A percentile compares a stretch with the other conserved stretches of the same genome.
These are phyloP conservation scores for Pseudomugil gertrudae DNA, from an alignment of 2,797 vertebrate species.

Conservation along the genomic window DNA sequence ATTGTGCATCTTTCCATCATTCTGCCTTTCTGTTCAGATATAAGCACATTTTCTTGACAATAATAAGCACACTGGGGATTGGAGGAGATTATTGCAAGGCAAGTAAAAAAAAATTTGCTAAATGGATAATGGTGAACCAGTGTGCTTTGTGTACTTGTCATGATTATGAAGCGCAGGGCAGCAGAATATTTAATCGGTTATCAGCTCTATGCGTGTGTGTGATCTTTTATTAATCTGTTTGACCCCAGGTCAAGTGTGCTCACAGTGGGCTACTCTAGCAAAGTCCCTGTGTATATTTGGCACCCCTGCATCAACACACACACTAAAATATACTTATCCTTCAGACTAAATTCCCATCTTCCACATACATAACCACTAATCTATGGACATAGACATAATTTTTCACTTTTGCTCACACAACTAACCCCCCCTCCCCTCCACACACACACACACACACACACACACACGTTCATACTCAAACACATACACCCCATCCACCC, in stretches of 20 bases:
- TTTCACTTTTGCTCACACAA: constrained; percentile 42
- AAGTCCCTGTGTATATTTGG: constrained; percentile 88
- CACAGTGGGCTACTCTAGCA: constrained; percentile 89
- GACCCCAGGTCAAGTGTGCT: constrained; percentile 92
- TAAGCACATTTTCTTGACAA: constrained; percentile 76
- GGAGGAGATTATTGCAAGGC: constrained; percentile 76
- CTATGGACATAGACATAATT: constrained; percentile 53
- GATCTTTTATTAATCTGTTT: constrained; percentile 97
- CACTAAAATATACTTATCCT: constrained; percentile 39
- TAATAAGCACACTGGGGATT: constrained; percentile 79
- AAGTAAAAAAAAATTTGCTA: constrained; percentile 77
- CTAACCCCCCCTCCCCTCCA: constrained; percentile 21
- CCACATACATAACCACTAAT: constrained; percentile 43
- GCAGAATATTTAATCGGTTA: constrained; percentile 85
- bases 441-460: constrained; percentile 14
- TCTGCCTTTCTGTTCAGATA: constrained; percentile 58
- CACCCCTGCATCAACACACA: constrained; percentile 82
- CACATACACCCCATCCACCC: constrained; percentile 53
- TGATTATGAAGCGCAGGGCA: constrained; percentile 72
- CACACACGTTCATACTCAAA: constrained; percentile 10
- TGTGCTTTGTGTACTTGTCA: constrained; percentile 65
- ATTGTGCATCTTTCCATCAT: constrained; percentile 57
- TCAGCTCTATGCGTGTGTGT: constrained; percentile 80
- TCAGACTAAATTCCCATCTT: constrained; percentile 38
- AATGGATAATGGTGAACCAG: constrained; percentile 76